Evolutionary conservation across 2,888 invertebrate genomes (phyloP), one percentile per base, ranked within the genome.

Genomic region (Tryphoninae sp.): DNA sequence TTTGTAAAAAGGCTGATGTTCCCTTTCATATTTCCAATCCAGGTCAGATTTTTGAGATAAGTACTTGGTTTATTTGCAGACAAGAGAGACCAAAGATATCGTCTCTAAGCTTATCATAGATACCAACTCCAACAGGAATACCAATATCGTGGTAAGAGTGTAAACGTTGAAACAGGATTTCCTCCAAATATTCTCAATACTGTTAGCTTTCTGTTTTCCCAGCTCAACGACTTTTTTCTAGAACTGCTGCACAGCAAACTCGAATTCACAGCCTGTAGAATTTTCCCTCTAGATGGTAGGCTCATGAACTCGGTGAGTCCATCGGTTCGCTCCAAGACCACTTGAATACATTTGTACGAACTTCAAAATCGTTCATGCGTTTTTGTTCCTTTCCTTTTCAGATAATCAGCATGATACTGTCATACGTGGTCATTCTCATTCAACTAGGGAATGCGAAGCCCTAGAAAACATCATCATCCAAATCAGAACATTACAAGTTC

Each of bases 151-250:
- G 86, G 86, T 86, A 80, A 42, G 2, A n/a, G 42, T 16, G n/a
- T 7, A 55, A 19, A 69, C n/a, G 33, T 40, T 42, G 16, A 26
- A 67, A n/a, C 26, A 2, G 26, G 53, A 9, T 58, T 8, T 23
- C 8, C 42, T 22, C 61, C 68, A 16, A 64, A 40, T 45, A 78
- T 72, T 68, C 89, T 84, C 7, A 33, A 33, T 33, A 33, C 33
- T 0, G 6, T 33, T 33, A 4, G 33, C 6, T 33, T 6, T 33
- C 6, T 33, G 6, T 33, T 33, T 33, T 33, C 33, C 1, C 68
- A 90, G 89, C 83, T 90, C 2, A 78, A 86, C 61, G 67, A 86
- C 62, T 90, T 90, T 67, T 85, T 86, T 13, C 86, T 87, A 59
- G 86, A 89, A 55, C 83, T 88, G 16, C 77, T 86, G 4, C 86